Conservation (phyloP, 2,113 vertebrate species). For the Mola mola region DNA sequence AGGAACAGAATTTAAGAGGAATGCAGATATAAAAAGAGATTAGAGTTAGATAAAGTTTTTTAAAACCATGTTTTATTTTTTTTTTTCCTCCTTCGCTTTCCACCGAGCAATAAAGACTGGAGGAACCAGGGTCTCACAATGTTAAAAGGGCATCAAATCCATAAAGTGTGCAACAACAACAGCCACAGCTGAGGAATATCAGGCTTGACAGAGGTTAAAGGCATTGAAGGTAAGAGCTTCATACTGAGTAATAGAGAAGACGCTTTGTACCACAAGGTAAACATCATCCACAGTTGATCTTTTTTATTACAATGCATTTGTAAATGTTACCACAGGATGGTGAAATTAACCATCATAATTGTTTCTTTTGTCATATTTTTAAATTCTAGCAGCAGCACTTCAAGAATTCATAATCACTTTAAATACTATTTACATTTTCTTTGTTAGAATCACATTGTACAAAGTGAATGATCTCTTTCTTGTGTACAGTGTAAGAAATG, state of each 20-base stretch:
- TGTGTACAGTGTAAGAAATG: conserved; percentile 43
- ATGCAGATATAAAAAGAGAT: background rate
- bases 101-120: background rate
- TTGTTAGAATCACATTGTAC: conserved; percentile 35
- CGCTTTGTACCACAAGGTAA: too few species aligned
- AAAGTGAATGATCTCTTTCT: conserved; percentile 44
- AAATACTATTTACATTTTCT: conserved; percentile 39
- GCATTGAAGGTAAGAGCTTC: conserved; percentile 16
- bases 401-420: conserved; percentile 7
- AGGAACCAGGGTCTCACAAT: background rate
- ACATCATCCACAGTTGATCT: too few species aligned
- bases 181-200: conserved; percentile 2
- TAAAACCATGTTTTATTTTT: conserved; percentile 55
- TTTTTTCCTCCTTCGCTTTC: conserved; percentile 21
- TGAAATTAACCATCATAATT: background rate
- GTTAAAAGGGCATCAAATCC: conserved; percentile 26
- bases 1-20: background rate
- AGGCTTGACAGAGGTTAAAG: conserved; percentile 3
- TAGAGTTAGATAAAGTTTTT: background rate
- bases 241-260: background rate
- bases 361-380: background rate
- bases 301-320: background rate
- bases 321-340: background rate
- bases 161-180: conserved; percentile 1
- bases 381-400: conserved; percentile 12